Conservation (phyloP, 1,140 invertebrate genomes). For the Drosophila cardini region DNA sequence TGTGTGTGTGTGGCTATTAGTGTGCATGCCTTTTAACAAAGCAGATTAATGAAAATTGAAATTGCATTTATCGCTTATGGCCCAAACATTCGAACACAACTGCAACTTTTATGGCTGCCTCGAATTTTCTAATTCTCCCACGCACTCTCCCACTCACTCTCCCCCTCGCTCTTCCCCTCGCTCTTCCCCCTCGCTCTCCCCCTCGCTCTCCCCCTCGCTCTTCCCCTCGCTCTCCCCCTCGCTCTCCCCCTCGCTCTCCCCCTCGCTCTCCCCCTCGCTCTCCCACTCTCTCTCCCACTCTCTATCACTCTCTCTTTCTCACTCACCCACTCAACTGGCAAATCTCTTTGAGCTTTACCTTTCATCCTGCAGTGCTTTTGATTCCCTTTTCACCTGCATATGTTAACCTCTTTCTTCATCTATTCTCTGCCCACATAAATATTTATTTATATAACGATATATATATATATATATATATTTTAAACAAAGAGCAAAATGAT, state of each 20-base stretch:
- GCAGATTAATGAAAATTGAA: slow-evolving; percentile 64
- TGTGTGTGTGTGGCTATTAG: slow-evolving; percentile 7
- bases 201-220: too few relatives aligned
- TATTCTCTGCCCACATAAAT: neutral
- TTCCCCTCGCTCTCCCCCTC: too few relatives aligned
- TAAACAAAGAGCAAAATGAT: slow-evolving; percentile 58
- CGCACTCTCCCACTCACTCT: neutral
- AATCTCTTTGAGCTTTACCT: slow-evolving; percentile 1
- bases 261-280: neutral
- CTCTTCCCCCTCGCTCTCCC: too few relatives aligned
- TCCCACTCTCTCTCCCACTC: neutral
- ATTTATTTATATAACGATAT: too few relatives aligned
- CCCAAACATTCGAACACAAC: slow-evolving; percentile 27
- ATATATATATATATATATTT: neutral
- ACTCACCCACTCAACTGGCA: neutral
- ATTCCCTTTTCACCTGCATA: neutral
- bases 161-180: too few relatives aligned
- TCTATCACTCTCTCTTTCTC: neutral
- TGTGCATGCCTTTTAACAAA: slow-evolving; percentile 36
- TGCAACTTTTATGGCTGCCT: neutral
- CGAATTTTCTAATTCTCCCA: too few relatives aligned
- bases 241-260: neutral
- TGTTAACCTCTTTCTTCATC: neutral
- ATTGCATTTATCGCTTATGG: slow-evolving; percentile 55
- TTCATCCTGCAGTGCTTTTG: neutral